Conservation (phyloP, 2,113 vertebrate species). For the Scomber scombrus region DNA sequence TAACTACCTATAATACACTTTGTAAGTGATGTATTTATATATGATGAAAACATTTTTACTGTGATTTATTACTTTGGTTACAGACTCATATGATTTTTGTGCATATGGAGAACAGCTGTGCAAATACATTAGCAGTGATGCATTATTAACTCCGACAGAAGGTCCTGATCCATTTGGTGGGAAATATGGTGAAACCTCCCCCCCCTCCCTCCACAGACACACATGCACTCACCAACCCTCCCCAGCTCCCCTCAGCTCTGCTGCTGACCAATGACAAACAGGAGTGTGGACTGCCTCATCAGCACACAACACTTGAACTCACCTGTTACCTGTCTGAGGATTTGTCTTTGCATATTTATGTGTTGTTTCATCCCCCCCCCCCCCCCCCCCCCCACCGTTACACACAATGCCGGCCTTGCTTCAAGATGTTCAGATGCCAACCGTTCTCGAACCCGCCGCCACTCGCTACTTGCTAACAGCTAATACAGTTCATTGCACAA, state of each 20-base stretch:
- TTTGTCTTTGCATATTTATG: background rate
- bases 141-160: constrained; percentile 17
- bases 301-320: background rate
- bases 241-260: background rate
- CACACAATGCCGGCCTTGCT: background rate
- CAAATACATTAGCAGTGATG: background rate
- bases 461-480: background rate
- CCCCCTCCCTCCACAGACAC: background rate
- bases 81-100: background rate
- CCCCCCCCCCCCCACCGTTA: background rate
- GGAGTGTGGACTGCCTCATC: background rate
- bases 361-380: background rate
- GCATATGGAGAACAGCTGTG: background rate
- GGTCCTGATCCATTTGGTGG: constrained; percentile 29
- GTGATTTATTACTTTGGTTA: background rate
- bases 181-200: background rate
- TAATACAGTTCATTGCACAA: constrained; percentile 24
- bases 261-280: background rate
- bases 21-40: background rate
- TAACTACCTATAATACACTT: background rate
- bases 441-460: constrained; percentile 2
- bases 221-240: background rate
- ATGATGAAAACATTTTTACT: background rate
- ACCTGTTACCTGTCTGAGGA: background rate
- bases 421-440: constrained; percentile 36